These are phyloP conservation scores for Micrasema minimum DNA, from an alignment of 1,140 invertebrate species.

Conservation along the genomic window DNA sequence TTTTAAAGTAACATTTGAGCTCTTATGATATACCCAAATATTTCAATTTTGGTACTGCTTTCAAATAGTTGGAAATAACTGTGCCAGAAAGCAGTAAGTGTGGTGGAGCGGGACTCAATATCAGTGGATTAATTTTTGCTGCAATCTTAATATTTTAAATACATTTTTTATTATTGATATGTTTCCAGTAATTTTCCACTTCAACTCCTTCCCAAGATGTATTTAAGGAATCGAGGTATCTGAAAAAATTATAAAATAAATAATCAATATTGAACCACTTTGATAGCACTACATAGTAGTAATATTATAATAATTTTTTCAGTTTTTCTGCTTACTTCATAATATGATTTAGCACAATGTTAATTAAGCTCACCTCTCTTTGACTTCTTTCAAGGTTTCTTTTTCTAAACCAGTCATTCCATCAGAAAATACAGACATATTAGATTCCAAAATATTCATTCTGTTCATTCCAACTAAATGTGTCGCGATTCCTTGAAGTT, in stretches of 20 bases:
- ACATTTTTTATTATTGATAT: constrained; percentile 22
- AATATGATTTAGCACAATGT: background rate
- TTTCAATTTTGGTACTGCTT: too few species aligned
- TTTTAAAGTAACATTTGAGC: too few species aligned
- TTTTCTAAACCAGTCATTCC: constrained; percentile 73
- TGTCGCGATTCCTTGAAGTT: constrained; percentile 68
- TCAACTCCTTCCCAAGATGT: constrained; percentile 45
- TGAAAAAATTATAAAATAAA: constrained; percentile 26
- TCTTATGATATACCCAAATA: too few species aligned
- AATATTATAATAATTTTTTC: background rate
- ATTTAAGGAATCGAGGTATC: constrained; percentile 33
- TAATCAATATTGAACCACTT: background rate
- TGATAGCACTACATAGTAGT: too few species aligned
- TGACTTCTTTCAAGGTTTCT: constrained; percentile 69
- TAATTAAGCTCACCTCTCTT: constrained; percentile 69
- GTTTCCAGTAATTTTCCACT: constrained; percentile 33
- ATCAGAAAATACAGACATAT: constrained; percentile 69
- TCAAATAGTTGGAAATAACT: too few species aligned
- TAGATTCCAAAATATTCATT: constrained; percentile 69
- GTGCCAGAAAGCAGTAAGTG: too few species aligned
- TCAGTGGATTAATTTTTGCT: too few species aligned
- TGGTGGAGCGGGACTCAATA: too few species aligned
- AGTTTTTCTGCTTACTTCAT: background rate
- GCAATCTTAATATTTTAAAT: too few species aligned
- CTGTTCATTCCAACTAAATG: constrained; percentile 79